Conservation (phyloP, 2,888 invertebrate species). For the Polia nebulosa region DNA sequence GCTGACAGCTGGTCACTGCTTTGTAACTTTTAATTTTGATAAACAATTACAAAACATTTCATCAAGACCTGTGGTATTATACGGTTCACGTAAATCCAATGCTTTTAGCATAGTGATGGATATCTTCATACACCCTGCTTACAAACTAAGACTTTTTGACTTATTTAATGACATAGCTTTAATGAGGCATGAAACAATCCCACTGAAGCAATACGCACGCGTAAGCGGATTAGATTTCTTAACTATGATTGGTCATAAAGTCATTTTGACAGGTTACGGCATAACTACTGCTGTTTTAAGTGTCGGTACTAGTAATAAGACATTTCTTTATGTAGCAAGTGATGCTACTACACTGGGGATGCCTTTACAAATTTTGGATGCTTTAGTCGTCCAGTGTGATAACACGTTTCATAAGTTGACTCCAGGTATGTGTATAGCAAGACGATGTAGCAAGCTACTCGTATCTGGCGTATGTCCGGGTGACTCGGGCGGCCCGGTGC, state of each 20-base stretch:
- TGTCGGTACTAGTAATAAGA: rapidly evolving
- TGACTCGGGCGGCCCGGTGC: constrained; percentile 47
- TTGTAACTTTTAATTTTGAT: rapidly evolving
- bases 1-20: constrained; percentile 38
- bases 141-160: rapidly evolving
- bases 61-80: not conserved
- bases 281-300: not conserved
- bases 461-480: constrained; percentile 23
- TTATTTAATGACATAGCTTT: constrained; percentile 38
- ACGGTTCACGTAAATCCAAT: not conserved
- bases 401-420: rapidly evolving
- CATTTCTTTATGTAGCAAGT: rapidly evolving
- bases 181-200: constrained; percentile 25
- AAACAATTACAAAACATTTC: rapidly evolving
- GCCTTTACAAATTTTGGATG: constrained; percentile 41
- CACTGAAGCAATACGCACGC: constrained; percentile 24
- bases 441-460: constrained; percentile 11
- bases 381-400: constrained; percentile 12
- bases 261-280: constrained; percentile 34
- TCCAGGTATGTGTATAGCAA: constrained; percentile 32
- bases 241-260: constrained; percentile 35
- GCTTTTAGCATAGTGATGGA: not conserved
- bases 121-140: constrained; percentile 18
- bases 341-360: constrained; percentile 1
- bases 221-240: constrained; percentile 36